A percentile compares a stretch with the other conserved stretches of the same genome.
Evolutionary conservation across 2,113 vertebrate genomes (phyloP).

Genomic region (Microtus oregoni): DNA sequence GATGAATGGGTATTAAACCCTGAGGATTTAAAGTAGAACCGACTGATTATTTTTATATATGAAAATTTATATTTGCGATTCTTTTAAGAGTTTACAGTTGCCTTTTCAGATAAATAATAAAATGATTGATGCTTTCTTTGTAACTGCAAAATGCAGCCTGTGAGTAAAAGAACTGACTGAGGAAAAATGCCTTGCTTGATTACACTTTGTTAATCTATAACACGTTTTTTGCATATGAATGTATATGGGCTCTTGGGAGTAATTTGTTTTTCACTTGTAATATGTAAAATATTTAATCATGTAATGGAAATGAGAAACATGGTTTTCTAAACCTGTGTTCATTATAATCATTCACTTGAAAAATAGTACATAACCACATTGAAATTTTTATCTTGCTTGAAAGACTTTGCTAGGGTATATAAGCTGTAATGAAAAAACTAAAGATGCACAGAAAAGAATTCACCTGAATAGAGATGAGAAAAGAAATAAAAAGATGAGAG

Average conservation of each 20-base stretch:
- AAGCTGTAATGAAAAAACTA: neutral
- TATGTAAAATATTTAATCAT: neutral
- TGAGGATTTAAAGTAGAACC: neutral
- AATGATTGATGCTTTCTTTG: neutral
- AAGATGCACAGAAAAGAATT: neutral
- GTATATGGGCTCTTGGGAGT: neutral
- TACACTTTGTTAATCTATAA: neutral
- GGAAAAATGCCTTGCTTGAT: neutral
- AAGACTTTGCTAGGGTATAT: neutral
- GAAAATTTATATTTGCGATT: neutral
- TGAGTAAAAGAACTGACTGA: neutral
- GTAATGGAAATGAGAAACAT: neutral
- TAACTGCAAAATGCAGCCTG: neutral
- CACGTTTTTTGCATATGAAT: neutral
- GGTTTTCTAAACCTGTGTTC: neutral
- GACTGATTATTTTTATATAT: neutral
- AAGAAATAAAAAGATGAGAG: neutral
- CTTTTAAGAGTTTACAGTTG: neutral
- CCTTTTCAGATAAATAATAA: neutral
- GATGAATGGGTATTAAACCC: neutral
- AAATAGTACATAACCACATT: neutral
- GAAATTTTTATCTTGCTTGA: neutral
- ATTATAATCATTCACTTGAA: neutral
- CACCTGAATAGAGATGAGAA: neutral
- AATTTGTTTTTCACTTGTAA: neutral